Evolutionary conservation across 2,888 invertebrate species (phyloP).

Genomic region (Hyppa rectilinea): DNA sequence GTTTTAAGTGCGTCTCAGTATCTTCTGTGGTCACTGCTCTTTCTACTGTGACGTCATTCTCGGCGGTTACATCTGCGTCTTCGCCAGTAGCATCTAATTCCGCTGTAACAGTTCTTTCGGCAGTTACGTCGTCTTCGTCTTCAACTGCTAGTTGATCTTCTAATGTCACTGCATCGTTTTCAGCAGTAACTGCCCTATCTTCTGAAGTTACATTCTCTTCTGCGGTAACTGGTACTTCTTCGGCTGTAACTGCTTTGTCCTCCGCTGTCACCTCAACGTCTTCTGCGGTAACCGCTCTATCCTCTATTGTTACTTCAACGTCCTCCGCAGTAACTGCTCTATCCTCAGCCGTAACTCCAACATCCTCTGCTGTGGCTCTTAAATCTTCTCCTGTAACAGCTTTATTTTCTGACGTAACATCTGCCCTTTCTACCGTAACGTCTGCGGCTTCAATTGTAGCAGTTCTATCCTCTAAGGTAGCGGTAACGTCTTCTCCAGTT

Average conservation of each 20-base stretch:
- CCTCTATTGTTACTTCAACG: constrained; percentile 2
- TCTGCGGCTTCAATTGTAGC: constrained; percentile 8
- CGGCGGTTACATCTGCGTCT: background rate
- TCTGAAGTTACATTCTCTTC: constrained; percentile 10
- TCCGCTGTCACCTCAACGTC: background rate
- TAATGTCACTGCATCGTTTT: background rate
- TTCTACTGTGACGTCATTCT: background rate
- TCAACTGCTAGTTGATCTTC: constrained; percentile 20
- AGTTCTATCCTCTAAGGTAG: background rate
- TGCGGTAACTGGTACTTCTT: background rate
- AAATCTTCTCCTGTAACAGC: background rate
- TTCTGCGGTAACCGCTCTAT: constrained; percentile 4
- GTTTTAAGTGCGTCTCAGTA: background rate
- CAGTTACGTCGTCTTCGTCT: background rate
- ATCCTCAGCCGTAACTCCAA: background rate
- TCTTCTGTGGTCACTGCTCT: background rate
- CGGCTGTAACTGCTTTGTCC: background rate
- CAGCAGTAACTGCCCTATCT: background rate
- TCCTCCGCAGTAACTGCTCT: constrained; percentile 9
- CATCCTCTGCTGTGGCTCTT: constrained; percentile 7
- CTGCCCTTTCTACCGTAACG: constrained; percentile 1
- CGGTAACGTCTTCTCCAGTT: constrained; percentile 1
- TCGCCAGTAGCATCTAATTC: constrained; percentile 9
- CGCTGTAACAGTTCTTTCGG: background rate
- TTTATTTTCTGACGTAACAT: constrained; percentile 3